Evolutionary conservation across 2,797 vertebrate species (phyloP), one percentile per base, ranked within the genome.

Genomic region (Hyperoplus lanceolatus): DNA sequence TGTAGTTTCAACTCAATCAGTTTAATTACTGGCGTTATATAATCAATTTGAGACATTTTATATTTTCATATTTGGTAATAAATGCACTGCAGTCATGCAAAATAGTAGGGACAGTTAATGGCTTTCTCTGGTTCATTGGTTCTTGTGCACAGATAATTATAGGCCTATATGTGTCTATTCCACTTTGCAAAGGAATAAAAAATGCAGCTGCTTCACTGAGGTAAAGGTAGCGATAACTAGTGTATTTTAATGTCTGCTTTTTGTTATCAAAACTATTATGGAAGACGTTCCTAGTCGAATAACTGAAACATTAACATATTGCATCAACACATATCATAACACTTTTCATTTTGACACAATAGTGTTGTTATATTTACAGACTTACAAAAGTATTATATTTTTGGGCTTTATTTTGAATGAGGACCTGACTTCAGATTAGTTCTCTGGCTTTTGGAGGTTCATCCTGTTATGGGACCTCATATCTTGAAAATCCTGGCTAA

Each of bases 11-110:
- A 58, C 39, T 69, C 49, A 70, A 70, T 38, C 49, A 5, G 56
- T 76, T 55, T 16, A 45, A 41, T 59, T 12, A 38, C 4, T 21
- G 4, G 21, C 45, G 51, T 57, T 70, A 29, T 70, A 56, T 57
- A 7, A 46, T 46, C 39, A 39, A 49, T 54, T 29, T 16, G 11
- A 43, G 11, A 62, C 50, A 16, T 21, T 21, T 21, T 39, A 13
- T 42, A 9, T 61, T n/a, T 62, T 62, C 59, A 67, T 57, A 12
- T 8, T 2, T 14, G 29, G 6, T 15, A 63, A 16, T 18, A 18
- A 51, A 11, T 60, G 15, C 18, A 42, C 29, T 29, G 29, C 3
- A 29, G 29, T 29, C 29, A 29, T 29, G 29, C 29, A 29, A 29
- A 45, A 56, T 13, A 29, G 18, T 38, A 57, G 11, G 5, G 57